Evolutionary conservation across 2,797 vertebrate genomes (phyloP).

Genomic region (Eutrigla gurnardus): DNA sequence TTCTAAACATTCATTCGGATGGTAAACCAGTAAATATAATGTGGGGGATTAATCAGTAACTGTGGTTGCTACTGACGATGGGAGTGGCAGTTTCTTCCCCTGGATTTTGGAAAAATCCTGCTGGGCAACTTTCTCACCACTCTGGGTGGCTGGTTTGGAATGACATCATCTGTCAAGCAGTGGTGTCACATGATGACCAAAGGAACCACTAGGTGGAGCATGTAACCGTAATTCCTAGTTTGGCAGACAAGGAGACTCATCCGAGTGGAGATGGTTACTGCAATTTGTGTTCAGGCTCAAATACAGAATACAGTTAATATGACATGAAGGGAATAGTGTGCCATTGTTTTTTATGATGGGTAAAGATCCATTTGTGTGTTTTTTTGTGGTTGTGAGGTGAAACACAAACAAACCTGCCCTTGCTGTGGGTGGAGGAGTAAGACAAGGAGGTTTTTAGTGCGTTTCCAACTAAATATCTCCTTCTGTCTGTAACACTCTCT

Average conservation of each 20-base stretch:
- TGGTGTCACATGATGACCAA: slow-evolving; percentile 20
- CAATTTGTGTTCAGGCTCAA: slow-evolving; percentile 8
- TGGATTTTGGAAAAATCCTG: slow-evolving; percentile 49
- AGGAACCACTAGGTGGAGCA: slow-evolving; percentile 72
- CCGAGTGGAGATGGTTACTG: background rate
- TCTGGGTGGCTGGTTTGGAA: slow-evolving; percentile 49
- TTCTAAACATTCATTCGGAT: background rate
- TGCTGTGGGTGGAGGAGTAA: background rate
- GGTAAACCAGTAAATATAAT: slow-evolving; percentile 9
- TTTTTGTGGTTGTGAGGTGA: slow-evolving; percentile 6
- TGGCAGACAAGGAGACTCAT: slow-evolving; percentile 6
- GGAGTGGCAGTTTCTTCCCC: background rate
- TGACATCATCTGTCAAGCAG: slow-evolving; percentile 69
- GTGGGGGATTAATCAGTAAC: slow-evolving; percentile 7
- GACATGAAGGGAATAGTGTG: background rate
- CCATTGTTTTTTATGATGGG: background rate
- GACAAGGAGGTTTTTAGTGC: background rate
- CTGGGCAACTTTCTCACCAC: slow-evolving; percentile 40
- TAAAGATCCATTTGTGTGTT: background rate
- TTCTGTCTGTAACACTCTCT: background rate
- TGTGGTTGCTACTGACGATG: slow-evolving; percentile 1
- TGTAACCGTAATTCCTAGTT: slow-evolving; percentile 35
- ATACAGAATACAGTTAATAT: slow-evolving; percentile 1
- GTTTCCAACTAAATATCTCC: slow-evolving; percentile 4
- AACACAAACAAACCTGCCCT: background rate